Conservation (phyloP, 2,113 vertebrate species). For the Microtus richardsoni region DNA sequence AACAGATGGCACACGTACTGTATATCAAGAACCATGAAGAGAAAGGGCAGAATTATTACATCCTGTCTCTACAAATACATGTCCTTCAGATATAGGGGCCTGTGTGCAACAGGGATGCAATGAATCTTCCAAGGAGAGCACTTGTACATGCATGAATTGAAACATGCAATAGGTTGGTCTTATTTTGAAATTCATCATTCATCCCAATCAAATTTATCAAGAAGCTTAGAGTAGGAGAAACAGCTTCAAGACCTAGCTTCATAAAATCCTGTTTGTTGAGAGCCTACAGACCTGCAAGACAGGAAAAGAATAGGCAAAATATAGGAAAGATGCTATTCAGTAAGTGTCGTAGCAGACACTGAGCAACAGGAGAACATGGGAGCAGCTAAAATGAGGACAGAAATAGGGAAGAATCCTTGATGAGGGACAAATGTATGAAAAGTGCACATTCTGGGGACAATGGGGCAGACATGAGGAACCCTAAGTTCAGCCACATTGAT, state of each 20-base stretch:
- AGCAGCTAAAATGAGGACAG: background rate
- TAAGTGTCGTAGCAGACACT: background rate
- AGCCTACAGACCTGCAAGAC: background rate
- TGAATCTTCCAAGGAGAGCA: background rate
- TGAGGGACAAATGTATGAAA: background rate
- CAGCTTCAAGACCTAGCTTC: background rate
- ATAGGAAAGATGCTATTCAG: rapidly evolving
- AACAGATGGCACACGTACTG: background rate
- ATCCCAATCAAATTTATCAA: background rate
- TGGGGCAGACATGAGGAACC: background rate
- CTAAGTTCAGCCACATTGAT: background rate
- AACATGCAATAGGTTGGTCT: background rate
- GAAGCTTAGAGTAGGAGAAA: background rate
- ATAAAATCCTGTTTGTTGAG: background rate
- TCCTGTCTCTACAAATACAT: background rate
- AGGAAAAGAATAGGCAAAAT: background rate
- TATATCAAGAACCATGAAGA: background rate
- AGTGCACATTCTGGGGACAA: background rate
- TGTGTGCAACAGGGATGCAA: no score
- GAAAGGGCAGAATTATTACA: background rate
- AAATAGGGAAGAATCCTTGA: background rate
- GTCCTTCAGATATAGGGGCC: background rate
- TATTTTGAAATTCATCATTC: background rate
- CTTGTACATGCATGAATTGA: background rate
- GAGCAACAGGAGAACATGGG: rapidly evolving